Evolutionary conservation across 2,113 vertebrate genomes (phyloP), one percentile per base, ranked within the genome.

Genomic region (Notothenia rossii): DNA sequence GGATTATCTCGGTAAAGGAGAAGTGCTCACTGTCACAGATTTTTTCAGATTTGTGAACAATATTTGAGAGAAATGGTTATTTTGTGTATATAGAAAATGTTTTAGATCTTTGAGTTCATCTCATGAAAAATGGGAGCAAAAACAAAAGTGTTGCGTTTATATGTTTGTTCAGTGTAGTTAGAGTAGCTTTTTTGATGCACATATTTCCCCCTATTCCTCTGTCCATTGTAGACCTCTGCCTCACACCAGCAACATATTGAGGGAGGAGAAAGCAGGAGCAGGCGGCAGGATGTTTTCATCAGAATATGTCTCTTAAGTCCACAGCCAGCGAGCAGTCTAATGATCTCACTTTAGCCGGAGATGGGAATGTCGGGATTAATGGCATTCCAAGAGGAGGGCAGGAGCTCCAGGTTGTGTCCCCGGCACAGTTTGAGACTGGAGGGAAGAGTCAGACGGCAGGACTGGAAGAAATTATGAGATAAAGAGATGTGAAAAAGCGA

Each of bases 401-500:
- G 72, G 86, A 90, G 86, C 88, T 91, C 76, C 81, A 87, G 87
- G 87, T 92, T 93, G 81, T 81, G 86, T 91, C 89, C 82, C 83
- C 65, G 78, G 88, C 89, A 80, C 88, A 89, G 90, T 88, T 88
- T 91, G 83, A 93, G 84, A 85, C 88, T 86, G 78, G 83, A 83
- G 83, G 80, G 82, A 84, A 83, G 67, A 89, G 76, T 89, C 86
- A 90, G 86, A 85, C 79, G 51, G 82, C 82, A 69, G 72, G 91
- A 91, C 88, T 94, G 93, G 91, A 93, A 90, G 92, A 92, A 93
- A 93, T 93, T 91, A 94, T 87, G 72, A 88, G 85, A 89, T 85
- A 89, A 85, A 90, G 85, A 76, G 72, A 90, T 68, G 36, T 67
- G 69, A 74, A 75, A 72, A 60, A 79, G 71, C 58, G 72, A 68